Conservation (phyloP, 2,888 invertebrate species). For the Petrolisthes manimaculis region DNA sequence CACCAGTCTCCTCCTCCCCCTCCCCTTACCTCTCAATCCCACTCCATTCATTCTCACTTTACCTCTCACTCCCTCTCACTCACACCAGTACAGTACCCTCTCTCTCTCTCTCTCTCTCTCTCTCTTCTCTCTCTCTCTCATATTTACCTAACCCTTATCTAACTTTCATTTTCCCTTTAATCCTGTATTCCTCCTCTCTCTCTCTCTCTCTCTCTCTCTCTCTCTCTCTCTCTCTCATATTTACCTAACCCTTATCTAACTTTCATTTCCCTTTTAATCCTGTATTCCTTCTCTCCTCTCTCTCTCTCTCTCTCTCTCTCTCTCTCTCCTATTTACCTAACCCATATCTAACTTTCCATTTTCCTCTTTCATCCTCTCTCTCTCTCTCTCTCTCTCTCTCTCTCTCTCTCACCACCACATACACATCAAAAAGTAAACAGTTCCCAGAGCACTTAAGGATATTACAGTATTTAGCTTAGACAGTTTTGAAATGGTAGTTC, state of each 20-base stretch:
- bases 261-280: background rate
- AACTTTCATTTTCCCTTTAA: background rate
- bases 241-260: background rate
- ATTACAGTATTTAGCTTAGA: too few relatives aligned
- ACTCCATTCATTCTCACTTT: background rate
- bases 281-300: background rate
- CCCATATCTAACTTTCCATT: background rate
- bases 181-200: background rate
- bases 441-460: too few relatives aligned
- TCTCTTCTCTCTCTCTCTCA: background rate
- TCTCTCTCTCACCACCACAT: background rate
- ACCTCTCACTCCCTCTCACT: constrained; percentile 3
- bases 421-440: too few relatives aligned
- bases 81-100: background rate
- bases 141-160: background rate
- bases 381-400: background rate
- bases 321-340: background rate
- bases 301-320: background rate
- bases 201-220: background rate
- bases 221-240: background rate
- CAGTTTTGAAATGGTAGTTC: too few relatives aligned
- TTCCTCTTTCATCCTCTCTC: background rate
- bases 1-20: background rate
- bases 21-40: background rate
- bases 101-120: background rate